Base-by-base conservation (phyloP, 1,140 invertebrate genomes). In the Camponotus floridanus region DNA sequence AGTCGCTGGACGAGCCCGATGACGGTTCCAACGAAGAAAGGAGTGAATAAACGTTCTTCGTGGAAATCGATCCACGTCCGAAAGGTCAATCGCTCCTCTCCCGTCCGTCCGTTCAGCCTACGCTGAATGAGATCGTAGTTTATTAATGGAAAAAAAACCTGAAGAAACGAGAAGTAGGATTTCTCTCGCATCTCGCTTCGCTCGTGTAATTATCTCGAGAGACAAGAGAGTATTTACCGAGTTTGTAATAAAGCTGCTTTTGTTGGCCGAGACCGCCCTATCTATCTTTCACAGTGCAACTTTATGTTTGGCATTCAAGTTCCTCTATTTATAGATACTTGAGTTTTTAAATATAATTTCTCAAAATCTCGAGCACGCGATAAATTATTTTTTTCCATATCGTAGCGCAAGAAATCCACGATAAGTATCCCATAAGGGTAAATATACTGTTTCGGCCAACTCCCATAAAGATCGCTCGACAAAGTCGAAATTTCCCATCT, bases 391-490 rank as follows among this genome's bases (percentile, higher is more conserved):
- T 21, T 33, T 76, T 33, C 11, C 13, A 13, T 5, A 31, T 18
- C 15, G 5, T n/a, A 39, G 13, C 5, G 18, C 26, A 45, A 13
- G 42, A 33, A 45, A 15, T 9, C 31, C 11, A 31, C 13, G 42
- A 64, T 65, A 31, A 65, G 26, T 26, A 59, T 59, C n/a, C n/a
- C 21, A 9, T 6, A 2, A 64, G 42, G n/a, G n/a, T n/a, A n/a
- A n/a, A n/a, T 36, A 51, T 36, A n/a, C n/a, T 31, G 18, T 67
- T 51, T 36, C 48, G 9, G 76, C 62, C n/a, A 18, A 80, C 15
- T 55, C 13, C 31, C 21, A 68, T 57, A 70, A 68, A 80, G 48
- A 55, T 55, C 31, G n/a, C 62, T 67, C 18, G 76, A 57, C 45
- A 31, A 42, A 51, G 45, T 68, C 45, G 13, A 79, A 36, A 68